phyloP scores from a whole-genome alignment of 2,113 vertebrate genomes.

The Megaceryle maxima region DNA sequence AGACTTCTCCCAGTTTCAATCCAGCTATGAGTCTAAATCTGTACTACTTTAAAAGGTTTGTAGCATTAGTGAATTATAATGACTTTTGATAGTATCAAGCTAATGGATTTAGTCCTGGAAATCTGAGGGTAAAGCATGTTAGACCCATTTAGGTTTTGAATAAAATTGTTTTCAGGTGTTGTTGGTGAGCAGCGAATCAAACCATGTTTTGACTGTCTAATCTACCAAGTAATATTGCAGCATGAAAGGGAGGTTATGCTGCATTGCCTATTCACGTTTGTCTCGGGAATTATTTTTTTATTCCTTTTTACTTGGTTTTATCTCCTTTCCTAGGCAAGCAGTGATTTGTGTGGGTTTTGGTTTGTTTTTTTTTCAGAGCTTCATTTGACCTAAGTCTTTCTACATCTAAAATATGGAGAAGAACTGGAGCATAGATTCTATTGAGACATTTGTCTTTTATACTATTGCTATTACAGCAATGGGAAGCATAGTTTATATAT shows the following conservation, averaged over 20 bases:
- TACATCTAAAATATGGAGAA: neutral
- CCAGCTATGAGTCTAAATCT: neutral
- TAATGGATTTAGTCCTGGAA: neutral
- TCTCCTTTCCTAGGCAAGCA: neutral
- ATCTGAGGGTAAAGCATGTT: neutral
- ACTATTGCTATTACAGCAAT: neutral
- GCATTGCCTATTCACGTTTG: neutral
- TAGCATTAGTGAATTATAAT: neutral
- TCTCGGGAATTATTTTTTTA: neutral
- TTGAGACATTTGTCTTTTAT: neutral
- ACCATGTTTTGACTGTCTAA: neutral
- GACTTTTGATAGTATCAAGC: neutral
- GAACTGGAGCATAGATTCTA: neutral
- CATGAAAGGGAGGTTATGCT: neutral
- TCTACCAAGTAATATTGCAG: neutral
- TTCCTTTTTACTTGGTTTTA: neutral
- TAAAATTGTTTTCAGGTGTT: neutral
- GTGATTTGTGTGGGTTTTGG: neutral
- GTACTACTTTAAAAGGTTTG: neutral
- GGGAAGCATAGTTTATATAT: neutral
- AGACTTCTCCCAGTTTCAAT: neutral
- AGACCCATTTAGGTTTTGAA: neutral
- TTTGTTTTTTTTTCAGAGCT: neutral
- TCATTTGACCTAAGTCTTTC: neutral
- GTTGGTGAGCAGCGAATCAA: neutral